Conservation (phyloP, 2,797 vertebrate genomes). For the Corythornis leucogaster region DNA sequence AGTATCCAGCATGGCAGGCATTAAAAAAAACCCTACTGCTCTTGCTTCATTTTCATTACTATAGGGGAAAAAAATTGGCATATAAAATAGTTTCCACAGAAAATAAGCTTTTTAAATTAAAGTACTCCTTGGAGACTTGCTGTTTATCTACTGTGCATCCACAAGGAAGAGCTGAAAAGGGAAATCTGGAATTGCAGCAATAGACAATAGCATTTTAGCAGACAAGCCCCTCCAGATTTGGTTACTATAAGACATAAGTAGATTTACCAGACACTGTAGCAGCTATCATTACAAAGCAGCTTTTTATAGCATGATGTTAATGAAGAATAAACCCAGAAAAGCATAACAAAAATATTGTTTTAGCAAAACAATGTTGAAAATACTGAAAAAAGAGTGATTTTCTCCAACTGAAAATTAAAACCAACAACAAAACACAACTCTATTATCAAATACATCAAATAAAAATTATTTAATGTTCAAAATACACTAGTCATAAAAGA, state of each 20-base stretch:
- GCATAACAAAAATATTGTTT: neutral
- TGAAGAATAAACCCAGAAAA: neutral
- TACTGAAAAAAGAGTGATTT: neutral
- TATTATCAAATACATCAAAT: neutral
- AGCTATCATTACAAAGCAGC: neutral
- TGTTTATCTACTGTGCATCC: neutral
- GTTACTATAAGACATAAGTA: neutral
- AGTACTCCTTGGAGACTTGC: neutral
- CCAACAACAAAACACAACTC: neutral
- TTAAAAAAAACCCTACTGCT: neutral
- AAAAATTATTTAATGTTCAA: neutral
- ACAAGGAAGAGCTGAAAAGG: neutral
- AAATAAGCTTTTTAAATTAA: conserved; percentile 16
- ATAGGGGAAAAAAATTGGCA: neutral
- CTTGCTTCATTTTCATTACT: neutral
- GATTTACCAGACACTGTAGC: neutral
- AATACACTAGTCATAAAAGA: neutral
- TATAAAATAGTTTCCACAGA: neutral
- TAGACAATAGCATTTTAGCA: neutral
- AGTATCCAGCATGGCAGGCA: accelerated
- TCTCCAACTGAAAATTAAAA: neutral
- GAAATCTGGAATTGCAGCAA: conserved; percentile 1
- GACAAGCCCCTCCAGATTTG: neutral
- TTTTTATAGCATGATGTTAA: neutral
- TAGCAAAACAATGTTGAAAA: neutral